Evolutionary conservation across 2,888 invertebrate genomes (phyloP), one percentile per base, ranked within the genome.

Genomic region (Drosophila nigritarsus): DNA sequence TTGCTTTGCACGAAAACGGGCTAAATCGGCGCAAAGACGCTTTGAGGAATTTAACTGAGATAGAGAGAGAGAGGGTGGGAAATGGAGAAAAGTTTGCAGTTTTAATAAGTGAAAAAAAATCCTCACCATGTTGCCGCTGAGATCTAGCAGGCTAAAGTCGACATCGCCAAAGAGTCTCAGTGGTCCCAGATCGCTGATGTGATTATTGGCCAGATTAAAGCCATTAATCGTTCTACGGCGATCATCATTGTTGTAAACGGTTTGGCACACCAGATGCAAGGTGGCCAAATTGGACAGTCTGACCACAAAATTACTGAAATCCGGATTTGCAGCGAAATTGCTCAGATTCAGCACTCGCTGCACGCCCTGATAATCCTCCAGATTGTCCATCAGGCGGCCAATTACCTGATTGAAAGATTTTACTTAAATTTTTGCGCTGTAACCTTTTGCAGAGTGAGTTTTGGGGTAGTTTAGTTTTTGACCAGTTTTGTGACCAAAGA

Each of bases 231-330:
- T 56, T 0, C 87, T 78, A 48, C 90, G 90, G 30, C 89, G 77
- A 9, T 89, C 86, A 48, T 90, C 87, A 64, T 92, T 91, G n/a
- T 89, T 84, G 55, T 83, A 85, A 27, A 92, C 86, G 0, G 79
- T 77, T 30, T 82, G 80, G 50, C 91, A 92, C 7, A 92, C 71
- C 1, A 81, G 75, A 27, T 85, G 82, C n/a, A 92, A 69, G 2
- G 91, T 88, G 34, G 82, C 78, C 13, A 79, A 71, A 70, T 91
- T 92, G 2, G 82, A 72, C 27, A 92, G 51, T 51, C 91, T 85
- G 0, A 91, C 82, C 3, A 87, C 75, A 4, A 92, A 70, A 50
- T 91, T 75, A 3, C 55, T 58, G 4, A 92, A 89, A 48, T 77
- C 66, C 2, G 72, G 54, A 68, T 89, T 80, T 3, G 65, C 75